A percentile compares a stretch with the other conserved stretches of the same genome.
phyloP scores from a whole-genome alignment of 1,140 invertebrate genomes.

The Anoplophora glabripennis region DNA sequence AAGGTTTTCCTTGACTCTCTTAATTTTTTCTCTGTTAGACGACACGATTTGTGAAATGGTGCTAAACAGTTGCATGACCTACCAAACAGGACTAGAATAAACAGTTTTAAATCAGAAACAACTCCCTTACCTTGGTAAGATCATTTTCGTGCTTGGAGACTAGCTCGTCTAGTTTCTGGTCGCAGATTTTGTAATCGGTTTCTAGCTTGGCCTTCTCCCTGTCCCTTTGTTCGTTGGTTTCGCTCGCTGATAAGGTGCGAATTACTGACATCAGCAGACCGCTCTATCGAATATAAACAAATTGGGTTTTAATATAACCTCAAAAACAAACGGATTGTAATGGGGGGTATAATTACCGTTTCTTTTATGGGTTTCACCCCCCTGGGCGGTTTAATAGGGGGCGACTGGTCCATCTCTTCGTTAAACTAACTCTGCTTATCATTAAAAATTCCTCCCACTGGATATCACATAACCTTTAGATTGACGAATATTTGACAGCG shows the following conservation, averaged over 20 bases:
- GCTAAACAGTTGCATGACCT: constrained; percentile 69
- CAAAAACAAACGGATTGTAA: background rate
- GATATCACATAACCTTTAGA: too few relatives aligned
- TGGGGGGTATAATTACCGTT: constrained; percentile 58
- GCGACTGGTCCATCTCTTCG: constrained; percentile 42
- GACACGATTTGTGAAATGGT: constrained; percentile 74
- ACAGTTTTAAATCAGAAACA: constrained; percentile 7
- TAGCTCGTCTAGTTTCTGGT: constrained; percentile 82
- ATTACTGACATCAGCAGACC: constrained; percentile 91
- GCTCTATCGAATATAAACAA: constrained; percentile 57
- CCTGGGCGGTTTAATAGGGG: constrained; percentile 75
- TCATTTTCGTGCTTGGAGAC: constrained; percentile 86
- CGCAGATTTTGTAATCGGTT: constrained; percentile 88
- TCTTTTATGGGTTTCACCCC: constrained; percentile 79
- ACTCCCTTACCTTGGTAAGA: constrained; percentile 70
- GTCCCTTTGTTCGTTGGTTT: constrained; percentile 92
- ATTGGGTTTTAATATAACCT: constrained; percentile 12
- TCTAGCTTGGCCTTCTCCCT: constrained; percentile 91
- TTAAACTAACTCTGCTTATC: background rate
- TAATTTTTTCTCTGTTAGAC: constrained; percentile 77
- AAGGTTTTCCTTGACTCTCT: constrained; percentile 84
- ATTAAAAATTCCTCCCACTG: too few relatives aligned
- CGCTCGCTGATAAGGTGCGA: constrained; percentile 84
- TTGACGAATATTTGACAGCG: too few relatives aligned
- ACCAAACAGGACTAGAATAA: constrained; percentile 23